phyloP scores from a whole-genome alignment of 2,113 vertebrate genomes.

The Elaphurus davidianus region DNA sequence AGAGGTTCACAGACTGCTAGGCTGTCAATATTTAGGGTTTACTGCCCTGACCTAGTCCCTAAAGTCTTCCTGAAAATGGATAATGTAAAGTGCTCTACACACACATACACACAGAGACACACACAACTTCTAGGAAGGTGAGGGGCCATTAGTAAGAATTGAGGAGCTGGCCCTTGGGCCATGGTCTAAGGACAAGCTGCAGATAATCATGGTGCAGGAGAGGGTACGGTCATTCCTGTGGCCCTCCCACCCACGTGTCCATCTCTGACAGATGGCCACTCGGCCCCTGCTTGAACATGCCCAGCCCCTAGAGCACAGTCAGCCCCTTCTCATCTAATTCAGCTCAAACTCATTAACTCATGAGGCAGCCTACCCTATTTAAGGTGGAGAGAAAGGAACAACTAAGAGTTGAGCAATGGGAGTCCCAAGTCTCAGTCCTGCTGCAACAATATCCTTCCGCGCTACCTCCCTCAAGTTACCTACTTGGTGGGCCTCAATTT shows the following conservation, averaged over 20 bases:
- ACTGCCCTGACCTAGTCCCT: not conserved
- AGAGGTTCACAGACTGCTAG: not conserved
- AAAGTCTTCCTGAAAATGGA: not conserved
- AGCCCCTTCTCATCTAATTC: not conserved
- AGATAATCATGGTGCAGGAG: not conserved
- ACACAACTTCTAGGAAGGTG: not conserved
- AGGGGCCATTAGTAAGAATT: not conserved
- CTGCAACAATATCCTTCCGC: not conserved
- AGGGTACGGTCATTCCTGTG: not conserved
- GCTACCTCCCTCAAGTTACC: not conserved
- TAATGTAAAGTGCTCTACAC: accelerated
- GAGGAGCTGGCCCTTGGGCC: not conserved
- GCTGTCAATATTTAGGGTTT: accelerated
- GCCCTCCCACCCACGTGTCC: not conserved
- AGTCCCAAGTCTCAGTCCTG: not conserved
- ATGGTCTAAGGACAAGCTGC: not conserved
- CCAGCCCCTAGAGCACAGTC: not conserved
- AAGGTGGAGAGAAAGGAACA: not conserved
- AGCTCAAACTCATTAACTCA: not conserved
- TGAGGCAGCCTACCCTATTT: not conserved
- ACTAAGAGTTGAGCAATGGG: not conserved
- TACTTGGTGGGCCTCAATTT: not conserved
- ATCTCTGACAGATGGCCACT: not conserved
- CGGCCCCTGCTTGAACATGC: not conserved
- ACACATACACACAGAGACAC: not conserved